Conservation (phyloP, 2,113 vertebrate species). For the Monopterus albus region DNA sequence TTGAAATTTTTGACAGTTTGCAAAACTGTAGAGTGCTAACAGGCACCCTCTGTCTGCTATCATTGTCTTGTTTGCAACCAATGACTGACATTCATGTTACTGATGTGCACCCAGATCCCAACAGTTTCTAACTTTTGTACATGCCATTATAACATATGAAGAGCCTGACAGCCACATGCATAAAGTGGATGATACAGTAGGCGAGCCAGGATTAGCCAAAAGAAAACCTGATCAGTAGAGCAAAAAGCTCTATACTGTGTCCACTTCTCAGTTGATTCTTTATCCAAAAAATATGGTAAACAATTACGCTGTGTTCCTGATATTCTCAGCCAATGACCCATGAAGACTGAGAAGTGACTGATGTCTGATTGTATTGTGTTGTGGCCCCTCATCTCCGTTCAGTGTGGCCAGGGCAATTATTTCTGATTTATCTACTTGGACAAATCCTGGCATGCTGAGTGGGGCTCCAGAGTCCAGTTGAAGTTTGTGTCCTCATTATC, state of each 20-base stretch:
- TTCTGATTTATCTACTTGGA: constrained; percentile 84
- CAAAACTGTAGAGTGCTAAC: constrained; percentile 51
- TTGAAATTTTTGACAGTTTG: constrained; percentile 55
- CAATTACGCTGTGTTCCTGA: constrained; percentile 60
- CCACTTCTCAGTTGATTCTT: constrained; percentile 9
- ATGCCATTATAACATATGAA: constrained; percentile 38
- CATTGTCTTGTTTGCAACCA: constrained; percentile 54
- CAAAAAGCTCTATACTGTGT: neutral
- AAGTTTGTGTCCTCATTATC: constrained; percentile 78
- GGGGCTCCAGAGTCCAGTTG: constrained; percentile 59
- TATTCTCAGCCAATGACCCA: constrained; percentile 66
- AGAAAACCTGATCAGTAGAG: constrained; percentile 9
- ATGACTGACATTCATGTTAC: constrained; percentile 37
- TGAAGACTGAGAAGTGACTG: constrained; percentile 70
- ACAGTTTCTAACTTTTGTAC: constrained; percentile 36
- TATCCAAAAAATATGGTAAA: constrained; percentile 55
- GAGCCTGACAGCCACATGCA: constrained; percentile 39
- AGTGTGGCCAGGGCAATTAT: constrained; percentile 76
- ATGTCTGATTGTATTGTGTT: constrained; percentile 73
- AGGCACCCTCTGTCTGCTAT: constrained; percentile 52
- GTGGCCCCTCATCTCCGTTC: constrained; percentile 69
- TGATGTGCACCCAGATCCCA: constrained; percentile 42
- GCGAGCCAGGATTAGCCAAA: constrained; percentile 6
- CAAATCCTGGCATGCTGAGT: constrained; percentile 76
- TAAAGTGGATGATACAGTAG: constrained; percentile 9